A percentile compares a stretch with the other conserved stretches of the same genome.
Evolutionary conservation across 2,113 vertebrate species (phyloP).

Genomic region (Sinocyclocheilus maitianheensis): DNA sequence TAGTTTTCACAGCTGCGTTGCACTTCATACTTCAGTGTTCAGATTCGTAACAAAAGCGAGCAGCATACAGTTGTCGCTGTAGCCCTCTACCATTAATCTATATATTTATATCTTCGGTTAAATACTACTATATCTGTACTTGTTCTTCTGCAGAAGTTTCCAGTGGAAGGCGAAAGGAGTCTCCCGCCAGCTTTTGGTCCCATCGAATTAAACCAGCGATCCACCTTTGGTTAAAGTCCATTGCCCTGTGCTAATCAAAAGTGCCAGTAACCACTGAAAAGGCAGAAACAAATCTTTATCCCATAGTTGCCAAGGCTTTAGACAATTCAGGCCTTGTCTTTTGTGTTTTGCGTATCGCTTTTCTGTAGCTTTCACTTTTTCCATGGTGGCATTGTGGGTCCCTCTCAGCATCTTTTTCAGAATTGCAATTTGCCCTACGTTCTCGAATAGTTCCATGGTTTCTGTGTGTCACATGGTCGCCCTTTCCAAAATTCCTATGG

Average conservation of each 20-base stretch:
- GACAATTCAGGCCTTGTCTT: not conserved
- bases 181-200: conserved; percentile 25
- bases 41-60: conserved; percentile 39
- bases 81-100: not conserved
- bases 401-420: not conserved
- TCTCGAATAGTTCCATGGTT: not conserved
- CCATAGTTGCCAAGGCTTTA: conserved; percentile 2
- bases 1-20: conserved; percentile 53
- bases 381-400: conserved; percentile 26
- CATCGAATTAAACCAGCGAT: not conserved
- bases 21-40: conserved; percentile 53
- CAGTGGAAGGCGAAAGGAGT: conserved; percentile 36
- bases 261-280: conserved; percentile 23
- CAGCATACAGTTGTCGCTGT: conserved; percentile 14
- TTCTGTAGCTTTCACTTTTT: conserved; percentile 15
- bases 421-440: conserved; percentile 15
- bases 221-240: conserved; percentile 2
- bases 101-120: not conserved
- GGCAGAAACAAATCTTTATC: not conserved
- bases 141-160: conserved; percentile 19
- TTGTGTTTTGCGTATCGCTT: not conserved
- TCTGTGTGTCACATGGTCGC: not conserved
- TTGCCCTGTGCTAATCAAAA: not conserved
- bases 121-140: conserved; percentile 8
- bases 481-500: not conserved